Conservation (phyloP, 2,888 invertebrate species). For the Liopterus haemorrhoidalis region DNA sequence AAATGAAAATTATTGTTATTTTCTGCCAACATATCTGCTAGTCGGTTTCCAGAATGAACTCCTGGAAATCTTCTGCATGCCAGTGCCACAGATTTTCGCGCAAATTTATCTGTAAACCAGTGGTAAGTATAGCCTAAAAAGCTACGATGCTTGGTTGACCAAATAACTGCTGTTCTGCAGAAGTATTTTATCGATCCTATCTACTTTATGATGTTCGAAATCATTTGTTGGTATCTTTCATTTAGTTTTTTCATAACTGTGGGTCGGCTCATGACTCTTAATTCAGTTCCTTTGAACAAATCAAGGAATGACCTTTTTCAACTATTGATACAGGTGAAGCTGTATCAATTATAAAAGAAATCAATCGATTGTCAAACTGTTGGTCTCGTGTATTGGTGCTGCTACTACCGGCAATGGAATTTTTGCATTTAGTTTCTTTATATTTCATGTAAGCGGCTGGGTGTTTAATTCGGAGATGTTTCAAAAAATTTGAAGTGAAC, state of each 20-base stretch:
- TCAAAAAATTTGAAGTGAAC: neutral
- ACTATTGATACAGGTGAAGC: neutral
- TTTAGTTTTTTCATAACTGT: neutral
- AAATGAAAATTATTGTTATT: conserved; percentile 1
- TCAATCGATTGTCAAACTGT: conserved; percentile 1
- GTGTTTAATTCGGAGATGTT: conserved; percentile 1
- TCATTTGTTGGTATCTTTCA: too few species aligned
- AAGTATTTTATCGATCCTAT: too few species aligned
- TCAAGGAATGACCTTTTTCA: neutral
- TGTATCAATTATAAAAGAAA: neutral
- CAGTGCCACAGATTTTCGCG: conserved; percentile 2
- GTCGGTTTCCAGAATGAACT: neutral
- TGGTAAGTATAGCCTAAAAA: conserved; percentile 4
- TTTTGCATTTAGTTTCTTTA: neutral
- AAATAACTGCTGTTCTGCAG: conserved; percentile 1
- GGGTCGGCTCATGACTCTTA: neutral
- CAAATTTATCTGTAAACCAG: neutral
- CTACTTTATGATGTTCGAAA: too few species aligned
- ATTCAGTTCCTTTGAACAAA: neutral
- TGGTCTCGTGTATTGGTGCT: neutral
- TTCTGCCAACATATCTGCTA: conserved; percentile 2
- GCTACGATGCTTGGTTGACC: conserved; percentile 5
- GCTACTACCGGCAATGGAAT: neutral
- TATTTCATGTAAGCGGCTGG: neutral
- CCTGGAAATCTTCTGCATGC: conserved; percentile 6